Conservation (phyloP, 2,888 invertebrate species). For the Amphipyra berbera region DNA sequence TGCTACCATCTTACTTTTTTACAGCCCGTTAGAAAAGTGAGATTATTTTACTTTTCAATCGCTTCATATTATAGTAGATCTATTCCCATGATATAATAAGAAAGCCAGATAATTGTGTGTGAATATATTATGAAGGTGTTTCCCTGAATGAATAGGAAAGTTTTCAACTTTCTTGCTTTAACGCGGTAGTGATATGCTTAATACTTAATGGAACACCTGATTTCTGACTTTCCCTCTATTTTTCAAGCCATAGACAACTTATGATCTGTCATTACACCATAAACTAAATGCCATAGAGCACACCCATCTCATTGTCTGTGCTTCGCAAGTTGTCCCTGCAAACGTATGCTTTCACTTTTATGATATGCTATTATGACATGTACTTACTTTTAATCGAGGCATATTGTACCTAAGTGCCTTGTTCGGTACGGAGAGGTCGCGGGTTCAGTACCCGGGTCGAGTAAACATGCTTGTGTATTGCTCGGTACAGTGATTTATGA, state of each 20-base stretch:
- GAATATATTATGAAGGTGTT: conserved; percentile 32
- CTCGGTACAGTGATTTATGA: conserved; percentile 57
- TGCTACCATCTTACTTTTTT: conserved; percentile 50
- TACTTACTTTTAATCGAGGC: conserved; percentile 63
- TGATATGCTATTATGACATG: conserved; percentile 61
- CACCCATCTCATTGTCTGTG: conserved; percentile 70
- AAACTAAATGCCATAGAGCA: conserved; percentile 70
- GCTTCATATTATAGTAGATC: conserved; percentile 28
- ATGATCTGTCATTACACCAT: conserved; percentile 65
- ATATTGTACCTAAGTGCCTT: conserved; percentile 62
- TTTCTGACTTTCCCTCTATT: conserved; percentile 62
- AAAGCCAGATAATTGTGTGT: conserved; percentile 29
- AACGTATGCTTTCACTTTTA: conserved; percentile 62
- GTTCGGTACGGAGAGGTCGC: conserved; percentile 58
- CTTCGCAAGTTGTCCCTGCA: conserved; percentile 53
- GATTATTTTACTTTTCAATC: conserved; percentile 44
- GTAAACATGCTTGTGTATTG: conserved; percentile 59
- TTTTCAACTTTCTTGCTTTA: conserved; percentile 6
- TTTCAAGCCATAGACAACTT: conserved; percentile 59
- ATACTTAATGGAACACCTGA: neutral
- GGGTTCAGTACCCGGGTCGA: conserved; percentile 58
- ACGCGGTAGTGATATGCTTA: too few relatives aligned
- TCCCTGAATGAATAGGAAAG: conserved; percentile 7
- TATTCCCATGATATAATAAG: conserved; percentile 42
- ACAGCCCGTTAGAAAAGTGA: conserved; percentile 48